Conservation (phyloP, 53 echinoderm and acorn worm species). For the Mesocentrotus franciscanus region DNA sequence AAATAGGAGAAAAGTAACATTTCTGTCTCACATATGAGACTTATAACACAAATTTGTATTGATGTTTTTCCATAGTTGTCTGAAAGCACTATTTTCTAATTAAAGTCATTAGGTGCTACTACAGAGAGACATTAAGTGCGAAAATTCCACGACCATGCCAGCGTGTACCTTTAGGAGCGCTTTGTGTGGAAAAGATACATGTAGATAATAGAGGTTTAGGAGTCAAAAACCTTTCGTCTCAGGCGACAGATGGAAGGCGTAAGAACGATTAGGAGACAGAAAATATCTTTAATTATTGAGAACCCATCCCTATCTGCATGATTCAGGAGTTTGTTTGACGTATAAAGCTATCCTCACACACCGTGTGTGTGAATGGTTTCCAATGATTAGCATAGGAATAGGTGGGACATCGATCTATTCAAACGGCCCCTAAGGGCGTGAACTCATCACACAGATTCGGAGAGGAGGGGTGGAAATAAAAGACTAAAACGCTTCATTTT, state of each 20-base stretch:
- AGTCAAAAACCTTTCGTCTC: neutral
- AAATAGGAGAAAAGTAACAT: no score
- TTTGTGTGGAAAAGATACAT: neutral
- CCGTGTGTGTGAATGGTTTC: neutral
- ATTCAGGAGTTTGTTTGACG: neutral
- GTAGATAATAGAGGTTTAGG: neutral
- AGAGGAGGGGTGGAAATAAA: neutral
- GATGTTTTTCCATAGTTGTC: no score
- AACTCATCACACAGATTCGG: neutral
- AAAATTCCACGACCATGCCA: neutral
- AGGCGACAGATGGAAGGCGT: neutral
- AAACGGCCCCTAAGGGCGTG: neutral
- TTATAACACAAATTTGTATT: no score
- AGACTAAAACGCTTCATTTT: neutral
- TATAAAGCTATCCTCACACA: neutral
- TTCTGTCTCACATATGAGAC: no score
- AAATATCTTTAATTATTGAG: neutral
- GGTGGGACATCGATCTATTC: neutral
- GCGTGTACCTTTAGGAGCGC: neutral
- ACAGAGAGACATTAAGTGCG: no score
- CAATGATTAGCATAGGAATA: neutral
- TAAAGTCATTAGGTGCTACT: no score
- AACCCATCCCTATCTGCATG: neutral
- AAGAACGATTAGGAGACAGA: neutral
- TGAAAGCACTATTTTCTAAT: no score